Evolutionary conservation across 2,113 vertebrate genomes (phyloP), one percentile per base, ranked within the genome.

Genomic region (Oceanites oceanicus): DNA sequence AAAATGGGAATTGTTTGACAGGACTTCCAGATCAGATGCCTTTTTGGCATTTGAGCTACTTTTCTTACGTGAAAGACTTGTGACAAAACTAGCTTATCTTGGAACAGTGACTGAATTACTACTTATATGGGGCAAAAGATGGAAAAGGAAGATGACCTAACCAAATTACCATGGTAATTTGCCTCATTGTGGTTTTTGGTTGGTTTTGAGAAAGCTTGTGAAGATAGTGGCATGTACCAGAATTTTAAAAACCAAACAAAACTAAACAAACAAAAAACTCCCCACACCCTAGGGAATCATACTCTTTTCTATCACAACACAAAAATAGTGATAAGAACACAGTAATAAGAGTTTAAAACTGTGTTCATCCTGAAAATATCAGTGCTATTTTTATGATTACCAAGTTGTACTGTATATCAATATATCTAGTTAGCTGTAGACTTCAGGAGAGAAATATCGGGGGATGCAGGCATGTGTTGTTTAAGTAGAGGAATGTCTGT

Each of bases 91-190:
- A 38, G 13, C 13, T 93, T 36, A 25, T 42, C 26, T 66, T 61
- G 53, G 25, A 73, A 55, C 27, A 7, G 10, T 49, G 45, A 42
- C 15, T 32, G 38, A 44, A 34, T 61, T 73, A 23, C 19, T 49
- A 8, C 5, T 55, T 65, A 7, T 22, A 5, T 5, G 17, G 7
- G 15, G 25, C 2, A 1, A 3, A 19, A 40, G 56, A 13, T 40
- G 38, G 38, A 38, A 68, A 53, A 71, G 47, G n/a, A 32, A 53
- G 11, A 13, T 55, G 30, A 47, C 45, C 25, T 58, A 65, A 53
- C 14, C 7, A 44, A 49, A 55, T 42, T 38, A 38, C 38, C 20
- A 20, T 78, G 65, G 17, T 58, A 22, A 66, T 50, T 71, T 66
- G 25, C 36, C 25, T 77, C 25, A 19, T 23, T 36, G 18, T 53